These are phyloP conservation scores for Fregetta grallaria DNA, from an alignment of 2,113 vertebrate genomes.

Conservation along the genomic window DNA sequence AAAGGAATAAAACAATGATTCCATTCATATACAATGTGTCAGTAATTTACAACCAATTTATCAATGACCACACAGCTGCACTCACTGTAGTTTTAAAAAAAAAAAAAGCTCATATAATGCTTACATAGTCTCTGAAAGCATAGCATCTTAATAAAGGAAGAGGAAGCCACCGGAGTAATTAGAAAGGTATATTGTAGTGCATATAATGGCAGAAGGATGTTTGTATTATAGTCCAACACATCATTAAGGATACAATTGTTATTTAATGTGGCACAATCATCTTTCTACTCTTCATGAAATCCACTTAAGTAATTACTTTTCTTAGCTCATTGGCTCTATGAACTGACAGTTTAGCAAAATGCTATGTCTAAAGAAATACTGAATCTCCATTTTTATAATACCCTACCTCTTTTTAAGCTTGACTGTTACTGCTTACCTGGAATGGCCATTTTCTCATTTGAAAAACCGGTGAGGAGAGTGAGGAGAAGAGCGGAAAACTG, in stretches of 20 bases:
- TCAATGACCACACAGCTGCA: constrained; percentile 77
- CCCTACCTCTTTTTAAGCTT: background rate
- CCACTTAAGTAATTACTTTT: constrained; percentile 88
- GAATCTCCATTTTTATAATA: constrained; percentile 36
- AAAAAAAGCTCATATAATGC: constrained; percentile 51
- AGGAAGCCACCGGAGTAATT: constrained; percentile 78
- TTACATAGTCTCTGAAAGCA: constrained; percentile 67
- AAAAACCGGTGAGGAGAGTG: background rate
- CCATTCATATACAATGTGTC: constrained; percentile 51
- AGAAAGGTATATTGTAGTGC: constrained; percentile 73
- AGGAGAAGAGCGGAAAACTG: background rate
- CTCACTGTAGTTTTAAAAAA: background rate
- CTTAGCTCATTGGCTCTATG: constrained; percentile 82
- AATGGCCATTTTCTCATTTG: background rate
- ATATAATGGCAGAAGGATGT: constrained; percentile 76
- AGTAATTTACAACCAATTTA: constrained; percentile 74
- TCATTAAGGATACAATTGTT: constrained; percentile 88
- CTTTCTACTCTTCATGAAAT: constrained; percentile 84
- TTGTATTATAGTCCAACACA: constrained; percentile 84
- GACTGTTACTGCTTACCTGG: background rate
- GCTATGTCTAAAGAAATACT: constrained; percentile 70
- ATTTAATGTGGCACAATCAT: constrained; percentile 88
- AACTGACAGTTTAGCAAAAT: constrained; percentile 76
- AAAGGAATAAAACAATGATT: constrained; percentile 36
- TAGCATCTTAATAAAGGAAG: constrained; percentile 58